phyloP scores from a whole-genome alignment of 1,140 invertebrate species.

The Acromyrmex heyeri region DNA sequence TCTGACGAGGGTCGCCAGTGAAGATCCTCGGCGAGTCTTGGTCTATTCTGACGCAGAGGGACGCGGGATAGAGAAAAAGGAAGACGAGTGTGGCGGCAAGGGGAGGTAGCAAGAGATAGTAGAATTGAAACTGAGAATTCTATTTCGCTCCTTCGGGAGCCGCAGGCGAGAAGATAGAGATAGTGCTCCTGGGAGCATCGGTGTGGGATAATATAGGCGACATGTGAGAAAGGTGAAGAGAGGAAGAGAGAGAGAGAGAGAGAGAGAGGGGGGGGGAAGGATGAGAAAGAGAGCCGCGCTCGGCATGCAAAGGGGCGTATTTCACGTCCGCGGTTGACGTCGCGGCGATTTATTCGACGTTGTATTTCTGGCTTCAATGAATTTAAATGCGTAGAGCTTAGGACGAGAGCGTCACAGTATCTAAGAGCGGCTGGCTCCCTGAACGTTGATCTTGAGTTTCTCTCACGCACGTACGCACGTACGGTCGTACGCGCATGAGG shows the following conservation, averaged over 20 bases:
- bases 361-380: slow-evolving; percentile 56
- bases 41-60: slow-evolving; percentile 25
- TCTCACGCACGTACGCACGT: not conserved
- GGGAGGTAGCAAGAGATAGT: not conserved
- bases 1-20: slow-evolving; percentile 12
- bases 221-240: slow-evolving; percentile 24
- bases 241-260: not conserved
- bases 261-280: not conserved
- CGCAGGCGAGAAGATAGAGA: slow-evolving; percentile 62
- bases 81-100: not conserved
- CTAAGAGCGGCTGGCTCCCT: slow-evolving; percentile 5
- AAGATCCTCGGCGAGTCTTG: slow-evolving; percentile 48
- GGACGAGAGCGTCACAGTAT: not conserved
- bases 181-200: slow-evolving; percentile 59
- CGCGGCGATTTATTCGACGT: slow-evolving; percentile 58
- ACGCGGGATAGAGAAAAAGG: not conserved
- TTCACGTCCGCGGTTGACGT: slow-evolving; percentile 48
- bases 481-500: not conserved
- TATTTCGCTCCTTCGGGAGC: slow-evolving; percentile 58
- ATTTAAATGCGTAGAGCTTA: slow-evolving; percentile 57
- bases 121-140: slow-evolving; percentile 71
- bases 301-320: slow-evolving; percentile 41
- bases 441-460: not conserved
- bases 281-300: slow-evolving; percentile 18
- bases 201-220: slow-evolving; percentile 58